Conservation (phyloP, 92 coral and sea anemone genomes). For the Actinostola sp. region DNA sequence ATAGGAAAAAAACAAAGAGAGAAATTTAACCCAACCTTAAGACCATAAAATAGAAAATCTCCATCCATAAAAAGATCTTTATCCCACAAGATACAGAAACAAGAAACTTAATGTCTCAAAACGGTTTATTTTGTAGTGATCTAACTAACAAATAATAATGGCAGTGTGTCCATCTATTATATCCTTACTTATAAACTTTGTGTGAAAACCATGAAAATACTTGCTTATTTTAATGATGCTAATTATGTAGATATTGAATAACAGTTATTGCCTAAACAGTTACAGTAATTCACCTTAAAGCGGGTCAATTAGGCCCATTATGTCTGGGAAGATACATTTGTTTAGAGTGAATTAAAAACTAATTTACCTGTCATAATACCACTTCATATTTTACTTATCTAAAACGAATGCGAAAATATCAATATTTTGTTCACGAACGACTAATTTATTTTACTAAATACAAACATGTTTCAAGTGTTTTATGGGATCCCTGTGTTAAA, state of each 20-base stretch:
- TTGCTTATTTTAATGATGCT: conserved; percentile 4
- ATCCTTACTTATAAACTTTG: conserved; percentile 22
- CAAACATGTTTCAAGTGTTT: too few relatives aligned
- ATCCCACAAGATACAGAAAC: too few relatives aligned
- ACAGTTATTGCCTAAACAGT: neutral
- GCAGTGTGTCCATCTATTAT: conserved; percentile 15
- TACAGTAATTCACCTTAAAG: conserved; percentile 1
- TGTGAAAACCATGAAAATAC: conserved; percentile 23
- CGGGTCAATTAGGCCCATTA: neutral
- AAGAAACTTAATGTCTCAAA: conserved; percentile 5
- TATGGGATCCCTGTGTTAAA: too few relatives aligned
- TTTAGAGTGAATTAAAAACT: neutral
- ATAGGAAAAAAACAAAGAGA: too few relatives aligned
- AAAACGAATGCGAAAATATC: conserved; percentile 18
- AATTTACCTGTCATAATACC: neutral
- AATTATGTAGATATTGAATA: neutral
- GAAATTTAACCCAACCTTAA: too few relatives aligned
- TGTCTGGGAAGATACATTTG: neutral
- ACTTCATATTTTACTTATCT: neutral
- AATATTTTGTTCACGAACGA: conserved; percentile 26
- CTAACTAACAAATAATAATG: neutral
- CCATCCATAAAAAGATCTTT: too few relatives aligned
- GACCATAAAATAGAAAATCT: too few relatives aligned
- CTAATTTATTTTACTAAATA: too few relatives aligned
- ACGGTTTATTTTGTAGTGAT: neutral